A percentile compares a stretch with the other conserved stretches of the same genome.
These are phyloP conservation scores for Phyllopteryx taeniolatus DNA, from an alignment of 2,113 vertebrate genomes.

Conservation along the genomic window DNA sequence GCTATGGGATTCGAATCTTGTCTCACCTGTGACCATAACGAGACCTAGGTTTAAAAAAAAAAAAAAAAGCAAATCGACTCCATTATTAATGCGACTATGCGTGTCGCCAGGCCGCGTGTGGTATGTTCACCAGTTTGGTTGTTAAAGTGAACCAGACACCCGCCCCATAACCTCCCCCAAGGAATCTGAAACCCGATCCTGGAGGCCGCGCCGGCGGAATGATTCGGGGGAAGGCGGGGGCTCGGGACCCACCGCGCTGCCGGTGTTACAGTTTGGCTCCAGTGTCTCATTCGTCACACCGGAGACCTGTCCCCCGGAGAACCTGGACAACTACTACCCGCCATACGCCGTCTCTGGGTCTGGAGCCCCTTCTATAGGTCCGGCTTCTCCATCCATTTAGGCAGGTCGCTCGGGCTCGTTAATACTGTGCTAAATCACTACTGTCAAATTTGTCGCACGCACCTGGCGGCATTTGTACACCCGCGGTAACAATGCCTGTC, in stretches of 20 bases:
- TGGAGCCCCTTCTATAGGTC: constrained; percentile 48
- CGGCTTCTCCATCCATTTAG: constrained; percentile 51
- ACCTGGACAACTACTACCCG: constrained; percentile 23
- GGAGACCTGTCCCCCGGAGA: constrained; percentile 17
- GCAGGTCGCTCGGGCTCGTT: constrained; percentile 54
- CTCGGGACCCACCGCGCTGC: constrained; percentile 49
- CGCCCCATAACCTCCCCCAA: constrained; percentile 29
- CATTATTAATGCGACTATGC: neutral
- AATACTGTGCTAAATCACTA: constrained; percentile 61
- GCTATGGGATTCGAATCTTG: neutral
- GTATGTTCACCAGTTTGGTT: constrained; percentile 40
- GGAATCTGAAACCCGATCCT: constrained; percentile 66
- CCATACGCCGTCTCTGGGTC: constrained; percentile 2
- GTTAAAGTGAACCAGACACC: constrained; percentile 57
- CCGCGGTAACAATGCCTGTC: constrained; percentile 60
- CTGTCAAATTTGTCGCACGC: constrained; percentile 55
- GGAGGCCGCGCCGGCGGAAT: constrained; percentile 55
- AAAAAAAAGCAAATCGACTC: neutral
- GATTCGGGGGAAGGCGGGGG: constrained; percentile 41
- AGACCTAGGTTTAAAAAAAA: too few species aligned
- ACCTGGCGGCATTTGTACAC: constrained; percentile 64
- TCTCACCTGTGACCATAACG: neutral
- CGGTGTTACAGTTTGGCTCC: constrained; percentile 72
- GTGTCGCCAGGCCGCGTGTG: neutral
- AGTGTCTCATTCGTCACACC: constrained; percentile 73